Base-by-base conservation (phyloP, 2,797 vertebrate species). In the Catamblyrhynchus diadema region DNA sequence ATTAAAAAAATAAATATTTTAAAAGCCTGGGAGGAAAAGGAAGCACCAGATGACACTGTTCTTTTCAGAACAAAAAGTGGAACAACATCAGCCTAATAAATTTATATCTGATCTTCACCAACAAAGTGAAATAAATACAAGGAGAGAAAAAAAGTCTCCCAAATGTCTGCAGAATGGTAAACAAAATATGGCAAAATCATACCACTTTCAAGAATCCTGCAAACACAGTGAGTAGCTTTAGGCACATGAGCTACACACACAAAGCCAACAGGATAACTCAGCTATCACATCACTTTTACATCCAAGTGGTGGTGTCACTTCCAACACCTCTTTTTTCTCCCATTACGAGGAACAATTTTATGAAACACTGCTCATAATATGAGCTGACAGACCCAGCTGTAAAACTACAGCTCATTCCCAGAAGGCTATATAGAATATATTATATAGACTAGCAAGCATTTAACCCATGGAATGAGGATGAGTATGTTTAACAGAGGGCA, bases 1-100 rank as follows among this genome's bases (percentile, higher is more conserved):
- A 93, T 89, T 75, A 0, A 82, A 82, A 80, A 95, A 92, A 82
- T 79, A 95, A 93, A 86, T 94, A 94, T 71, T 88, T 71, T 72
- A 4, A 78, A 93, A 94, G 50, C 57, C 60, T 87, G 47, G 10
- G 44, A 94, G 80, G 89, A 90, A 74, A 90, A 85, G 69, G 71
- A 90, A 92, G 77, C 42, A 88, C 77, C 60, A 93, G 44, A 50
- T 85, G 61, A 91, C 64, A 90, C 48, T n/a, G 41, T 70, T 78
- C n/a, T 79, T 83, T 89, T 12, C n/a, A 79, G 47, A 91, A 72
- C 11, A 12, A 86, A 79, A 84, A 84, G 35, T 51, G 5, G 66
- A 95, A 91, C 39, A 82, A 54, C 7, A 14, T 78, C 83, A 47
- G 65, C 54, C 61, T 90, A 45, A 81, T 80, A 80, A 82, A 86